A percentile compares a stretch with the other conserved stretches of the same genome.
phyloP scores from a whole-genome alignment of 2,797 vertebrate species.

The Mus caroli region DNA sequence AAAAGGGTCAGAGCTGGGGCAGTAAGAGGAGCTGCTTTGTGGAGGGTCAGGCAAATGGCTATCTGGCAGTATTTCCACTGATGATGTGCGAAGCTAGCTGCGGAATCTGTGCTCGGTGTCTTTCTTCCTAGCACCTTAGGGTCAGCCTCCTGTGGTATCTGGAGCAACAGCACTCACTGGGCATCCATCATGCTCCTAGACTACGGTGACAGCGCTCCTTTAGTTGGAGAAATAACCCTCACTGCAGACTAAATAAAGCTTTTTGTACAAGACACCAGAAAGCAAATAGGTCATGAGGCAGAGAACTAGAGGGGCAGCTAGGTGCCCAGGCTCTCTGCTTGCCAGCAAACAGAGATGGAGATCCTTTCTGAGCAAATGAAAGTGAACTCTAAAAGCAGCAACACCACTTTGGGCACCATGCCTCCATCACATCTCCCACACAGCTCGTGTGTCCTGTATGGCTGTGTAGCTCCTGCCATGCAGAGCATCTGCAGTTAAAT shows the following conservation, averaged over 20 bases:
- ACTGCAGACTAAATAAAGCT: conserved; percentile 69
- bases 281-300: conserved; percentile 45
- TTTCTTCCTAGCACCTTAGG: background rate
- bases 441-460: background rate
- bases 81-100: background rate
- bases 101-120: background rate
- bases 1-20: background rate
- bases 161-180: background rate
- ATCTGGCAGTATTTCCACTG: background rate
- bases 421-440: conserved; percentile 51
- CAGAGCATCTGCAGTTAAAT: background rate
- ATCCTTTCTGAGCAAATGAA: conserved; percentile 64
- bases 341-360: background rate
- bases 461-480: background rate
- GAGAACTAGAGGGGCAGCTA: background rate
- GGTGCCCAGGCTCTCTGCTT: conserved; percentile 14
- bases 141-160: background rate
- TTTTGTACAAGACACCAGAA: conserved; percentile 60
- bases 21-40: background rate
- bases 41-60: background rate
- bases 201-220: conserved; percentile 31
- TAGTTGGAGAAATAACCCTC: conserved; percentile 41
- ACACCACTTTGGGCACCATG: conserved; percentile 24
- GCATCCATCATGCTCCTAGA: conserved; percentile 57
- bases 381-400: conserved; percentile 68